Evolutionary conservation across 2,888 invertebrate species (phyloP), one percentile per base, ranked within the genome.

Genomic region (Mamestra brassicae): DNA sequence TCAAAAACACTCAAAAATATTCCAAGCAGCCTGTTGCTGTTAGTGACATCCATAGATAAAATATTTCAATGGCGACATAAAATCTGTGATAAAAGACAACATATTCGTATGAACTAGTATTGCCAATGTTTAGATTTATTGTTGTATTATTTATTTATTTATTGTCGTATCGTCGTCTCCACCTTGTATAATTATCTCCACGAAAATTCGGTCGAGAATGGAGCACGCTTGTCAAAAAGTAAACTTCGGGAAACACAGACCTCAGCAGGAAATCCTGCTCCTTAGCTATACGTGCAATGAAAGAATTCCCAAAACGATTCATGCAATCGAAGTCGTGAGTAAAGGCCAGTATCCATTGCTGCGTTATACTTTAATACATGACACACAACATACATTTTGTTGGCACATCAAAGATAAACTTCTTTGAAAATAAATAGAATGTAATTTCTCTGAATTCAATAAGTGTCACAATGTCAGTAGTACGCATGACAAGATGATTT

Each of bases 371-470:
- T 67, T 54, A 17, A 38, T 17, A n/a, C n/a, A 34, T 50, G 63
- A 75, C 64, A 58, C 4, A 17, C 42, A 17, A 26, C 61, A 71
- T 26, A 55, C 7, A 61, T 71, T 62, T 61, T 13, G 42, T 62
- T 55, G 34, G 17, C 17, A 78, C 70, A 65, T 77, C 50, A 80
- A 52, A 65, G 74, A 65, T 74, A 74, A 65, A 55, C 64, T 65
- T 55, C 64, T 26, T 11, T 50, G 75, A 77, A 62, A 15, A 62
- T 4, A 52, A 74, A 62, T 80, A 61, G 64, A 65, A 74, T 74
- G 45, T 52, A 74, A 77, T 74, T 80, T 74, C 75, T 80, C 26
- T 80, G 36, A 74, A 80, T 65, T n/a, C 4, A 57, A 65, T 74
- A 80, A 74, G 65, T 80, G 65, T 74, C 77, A 74, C 65, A 61